These are phyloP conservation scores for Hirtodrosophila trivittata DNA, from an alignment of 2,888 invertebrate species.

Conservation along the genomic window DNA sequence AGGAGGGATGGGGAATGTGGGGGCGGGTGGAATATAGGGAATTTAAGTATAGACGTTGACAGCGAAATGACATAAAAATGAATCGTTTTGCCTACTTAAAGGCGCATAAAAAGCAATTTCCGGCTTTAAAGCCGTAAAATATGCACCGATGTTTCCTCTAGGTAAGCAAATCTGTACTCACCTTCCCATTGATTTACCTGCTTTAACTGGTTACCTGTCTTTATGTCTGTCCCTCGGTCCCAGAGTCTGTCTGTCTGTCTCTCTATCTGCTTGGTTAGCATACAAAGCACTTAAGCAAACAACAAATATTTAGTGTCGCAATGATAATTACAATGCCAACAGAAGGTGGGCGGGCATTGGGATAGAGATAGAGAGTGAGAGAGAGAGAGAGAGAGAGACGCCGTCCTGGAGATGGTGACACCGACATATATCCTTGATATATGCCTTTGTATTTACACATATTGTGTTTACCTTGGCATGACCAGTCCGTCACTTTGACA, in stretches of 20 bases:
- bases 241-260: neutral
- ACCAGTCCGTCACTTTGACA: conserved; percentile 79
- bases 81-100: conserved; percentile 80
- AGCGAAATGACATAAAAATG: conserved; percentile 75
- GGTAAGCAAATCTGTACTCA: conserved; percentile 23
- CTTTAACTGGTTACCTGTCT: conserved; percentile 17
- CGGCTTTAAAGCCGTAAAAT: conserved; percentile 68
- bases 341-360: conserved; percentile 9
- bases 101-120: conserved; percentile 78
- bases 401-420: conserved; percentile 28
- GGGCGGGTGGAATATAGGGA: neutral
- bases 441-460: conserved; percentile 73
- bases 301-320: conserved; percentile 78
- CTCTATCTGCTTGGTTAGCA: conserved; percentile 8
- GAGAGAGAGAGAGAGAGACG: neutral
- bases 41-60: conserved; percentile 33
- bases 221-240: neutral
- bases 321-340: conserved; percentile 76
- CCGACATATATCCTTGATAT: conserved; percentile 51
- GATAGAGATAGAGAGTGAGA: neutral
- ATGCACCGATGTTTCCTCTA: conserved; percentile 48
- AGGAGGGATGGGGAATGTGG: neutral
- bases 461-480: conserved; percentile 76
- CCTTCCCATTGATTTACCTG: conserved; percentile 64
- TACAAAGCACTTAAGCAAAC: conserved; percentile 74